Percentiles rank a stretch among this genome's conserved stretches.
Evolutionary conservation across 2,888 invertebrate genomes (phyloP).

Genomic region (Hypselothyrea guttata): DNA sequence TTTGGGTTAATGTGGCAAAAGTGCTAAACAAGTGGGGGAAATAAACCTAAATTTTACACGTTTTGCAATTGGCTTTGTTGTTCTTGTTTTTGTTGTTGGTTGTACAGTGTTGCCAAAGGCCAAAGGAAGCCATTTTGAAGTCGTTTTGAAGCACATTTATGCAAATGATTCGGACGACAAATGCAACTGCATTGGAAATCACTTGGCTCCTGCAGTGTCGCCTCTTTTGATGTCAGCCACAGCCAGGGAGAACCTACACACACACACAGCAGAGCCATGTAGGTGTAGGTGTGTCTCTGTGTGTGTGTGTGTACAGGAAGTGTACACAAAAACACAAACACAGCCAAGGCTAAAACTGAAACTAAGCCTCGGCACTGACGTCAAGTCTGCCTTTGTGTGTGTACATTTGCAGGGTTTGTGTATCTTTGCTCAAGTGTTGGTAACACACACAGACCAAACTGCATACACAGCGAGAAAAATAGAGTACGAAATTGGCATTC

Average conservation of each 20-base stretch:
- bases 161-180: slow-evolving; percentile 57
- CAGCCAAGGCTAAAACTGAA: slow-evolving; percentile 18
- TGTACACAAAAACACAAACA: slow-evolving; percentile 1
- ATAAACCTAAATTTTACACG: slow-evolving; percentile 57
- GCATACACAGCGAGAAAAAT: too few species aligned
- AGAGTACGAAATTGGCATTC: too few species aligned
- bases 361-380: slow-evolving; percentile 22
- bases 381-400: slow-evolving; percentile 22
- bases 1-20: slow-evolving; percentile 70
- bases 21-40: slow-evolving; percentile 61
- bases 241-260: slow-evolving; percentile 7
- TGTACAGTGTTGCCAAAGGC: slow-evolving; percentile 20
- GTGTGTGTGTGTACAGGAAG: slow-evolving; percentile 18
- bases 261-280: not conserved
- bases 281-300: not conserved
- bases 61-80: slow-evolving; percentile 17
- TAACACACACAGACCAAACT: slow-evolving; percentile 11
- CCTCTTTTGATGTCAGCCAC: slow-evolving; percentile 19
- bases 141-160: slow-evolving; percentile 53
- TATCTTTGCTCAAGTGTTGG: slow-evolving; percentile 46
- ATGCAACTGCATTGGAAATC: slow-evolving; percentile 73
- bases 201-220: slow-evolving; percentile 44
- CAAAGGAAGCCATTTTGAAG: slow-evolving; percentile 45
- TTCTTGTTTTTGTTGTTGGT: slow-evolving; percentile 4
- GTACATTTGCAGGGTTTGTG: too few species aligned